Evolutionary conservation across 1,140 invertebrate genomes (phyloP), one percentile per base, ranked within the genome.

Genomic region (Penaeus chinensis): DNA sequence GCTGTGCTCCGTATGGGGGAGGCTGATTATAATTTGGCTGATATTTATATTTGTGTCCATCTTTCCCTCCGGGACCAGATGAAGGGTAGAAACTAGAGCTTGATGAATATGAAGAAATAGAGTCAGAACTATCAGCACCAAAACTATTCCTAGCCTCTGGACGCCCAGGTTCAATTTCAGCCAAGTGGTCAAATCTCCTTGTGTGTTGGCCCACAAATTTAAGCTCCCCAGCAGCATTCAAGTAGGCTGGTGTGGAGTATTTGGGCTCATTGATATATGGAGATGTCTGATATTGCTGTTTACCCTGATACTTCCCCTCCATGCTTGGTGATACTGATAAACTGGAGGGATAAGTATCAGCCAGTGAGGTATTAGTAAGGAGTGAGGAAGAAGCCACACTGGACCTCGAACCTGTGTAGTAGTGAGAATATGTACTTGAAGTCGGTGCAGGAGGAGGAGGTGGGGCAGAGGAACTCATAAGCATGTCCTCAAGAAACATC

Each of bases 51-150:
- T 89, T 89, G 74, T 84, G 79, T 18, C 62, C 54, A 37, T 89
- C 84, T 62, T 87, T 86, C 27, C 90, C 85, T 42, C 89, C 89
- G 10, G 89, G 82, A 42, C 90, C 85, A 62, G 90, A 90, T 10
- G 90, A 90, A 8, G 90, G 90, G 65, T 90, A 90, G 71, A 90
- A 90, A 76, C 90, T 90, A 19, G 90, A 90, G 18, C 81, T 87
- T 22, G 90, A 90, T 32, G 90, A 90, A 63, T 85, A 90, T 11
- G 90, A 90, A 19, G 90, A 90, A 27, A 90, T 90, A 32, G 90
- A 90, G 65, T 90, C 90, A 16, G 90, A 90, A 69, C 90, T 90
- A 76, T 90, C 90, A 24, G 90, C 90, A n/a, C 88, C 90, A 85
- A 74, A 90, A 63, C 87, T 85, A 60, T 90, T 88, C 37, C 88